Percentiles rank a stretch among this genome's conserved stretches.
Evolutionary conservation across 2,113 vertebrate species (phyloP).

Genomic region (Porphyrio hochstetteri): DNA sequence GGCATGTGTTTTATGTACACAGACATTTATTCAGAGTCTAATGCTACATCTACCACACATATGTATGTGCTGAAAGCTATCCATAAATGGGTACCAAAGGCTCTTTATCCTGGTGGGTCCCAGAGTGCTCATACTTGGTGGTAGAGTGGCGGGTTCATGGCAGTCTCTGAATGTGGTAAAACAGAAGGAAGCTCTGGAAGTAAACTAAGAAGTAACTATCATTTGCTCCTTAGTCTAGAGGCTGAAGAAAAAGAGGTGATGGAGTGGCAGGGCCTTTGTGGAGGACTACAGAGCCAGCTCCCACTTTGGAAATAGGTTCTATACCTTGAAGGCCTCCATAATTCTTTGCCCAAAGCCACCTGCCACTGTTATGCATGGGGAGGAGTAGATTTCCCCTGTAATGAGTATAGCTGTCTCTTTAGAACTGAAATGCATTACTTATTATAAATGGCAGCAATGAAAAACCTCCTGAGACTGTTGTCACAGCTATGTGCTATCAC

Average conservation of each 20-base stretch:
- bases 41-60: not conserved
- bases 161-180: not conserved
- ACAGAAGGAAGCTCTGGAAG: not conserved
- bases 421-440: slow-evolving; percentile 20
- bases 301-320: not conserved
- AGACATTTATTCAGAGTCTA: not conserved
- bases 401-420: slow-evolving; percentile 2
- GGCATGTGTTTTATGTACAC: not conserved
- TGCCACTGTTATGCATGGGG: not conserved
- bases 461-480: slow-evolving; percentile 36
- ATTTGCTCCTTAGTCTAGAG: not conserved
- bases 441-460: not conserved
- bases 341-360: not conserved
- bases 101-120: not conserved
- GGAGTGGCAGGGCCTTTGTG: not conserved
- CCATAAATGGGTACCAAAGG: not conserved
- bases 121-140: not conserved
- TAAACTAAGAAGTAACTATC: not conserved
- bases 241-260: not conserved
- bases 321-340: not conserved
- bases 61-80: not conserved
- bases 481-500: not conserved
- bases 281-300: not conserved
- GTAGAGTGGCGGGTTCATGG: not conserved
- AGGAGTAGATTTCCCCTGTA: not conserved